phyloP scores from a whole-genome alignment of 37 sponge, comb jelly and placozoan genomes.

The Beroe ovata region DNA sequence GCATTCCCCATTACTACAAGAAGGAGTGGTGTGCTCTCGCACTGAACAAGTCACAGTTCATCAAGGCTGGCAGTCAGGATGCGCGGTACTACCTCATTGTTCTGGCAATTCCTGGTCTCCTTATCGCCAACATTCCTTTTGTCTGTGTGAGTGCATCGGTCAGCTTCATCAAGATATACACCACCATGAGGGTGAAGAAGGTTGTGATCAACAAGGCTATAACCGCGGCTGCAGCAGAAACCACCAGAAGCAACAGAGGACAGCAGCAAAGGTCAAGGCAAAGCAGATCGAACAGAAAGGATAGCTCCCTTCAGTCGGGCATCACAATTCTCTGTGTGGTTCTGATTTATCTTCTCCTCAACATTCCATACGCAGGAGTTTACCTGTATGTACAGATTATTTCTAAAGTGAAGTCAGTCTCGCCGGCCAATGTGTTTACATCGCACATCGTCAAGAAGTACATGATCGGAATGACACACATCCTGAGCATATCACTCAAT shows the following conservation, averaged over 20 bases:
- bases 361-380: conserved; percentile 20
- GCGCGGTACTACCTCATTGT: conserved; percentile 15
- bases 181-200: neutral
- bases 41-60: conserved; percentile 37
- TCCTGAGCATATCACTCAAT: conserved; percentile 49
- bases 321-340: conserved; percentile 10
- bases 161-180: neutral
- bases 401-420: neutral
- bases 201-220: neutral
- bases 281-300: neutral
- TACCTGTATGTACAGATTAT: conserved; percentile 28
- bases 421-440: neutral
- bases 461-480: conserved; percentile 21
- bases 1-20: conserved; percentile 48
- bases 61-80: neutral
- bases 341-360: conserved; percentile 20
- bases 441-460: neutral
- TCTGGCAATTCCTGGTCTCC: conserved; percentile 12
- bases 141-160: neutral
- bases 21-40: conserved; percentile 57
- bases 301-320: conserved; percentile 24
- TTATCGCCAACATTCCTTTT: neutral
- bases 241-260: neutral
- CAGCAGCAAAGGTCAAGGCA: neutral
- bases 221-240: neutral